Conservation (phyloP, 1,140 invertebrate species). For the Agrilus planipennis region DNA sequence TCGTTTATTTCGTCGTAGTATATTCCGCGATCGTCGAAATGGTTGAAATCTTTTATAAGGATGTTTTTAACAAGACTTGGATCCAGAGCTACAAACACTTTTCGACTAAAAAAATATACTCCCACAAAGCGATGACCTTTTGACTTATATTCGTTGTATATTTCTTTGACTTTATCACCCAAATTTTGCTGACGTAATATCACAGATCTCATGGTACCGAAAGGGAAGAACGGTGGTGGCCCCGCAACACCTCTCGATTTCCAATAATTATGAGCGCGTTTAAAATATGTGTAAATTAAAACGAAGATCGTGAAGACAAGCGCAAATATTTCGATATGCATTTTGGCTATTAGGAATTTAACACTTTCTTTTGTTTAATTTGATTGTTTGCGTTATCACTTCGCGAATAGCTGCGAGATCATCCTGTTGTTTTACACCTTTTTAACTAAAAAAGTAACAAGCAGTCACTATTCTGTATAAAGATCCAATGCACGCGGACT, state of each 20-base stretch:
- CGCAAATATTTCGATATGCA: too few relatives aligned
- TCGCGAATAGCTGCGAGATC: too few relatives aligned
- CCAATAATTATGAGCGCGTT: constrained; percentile 31
- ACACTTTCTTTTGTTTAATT: too few relatives aligned
- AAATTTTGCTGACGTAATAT: constrained; percentile 26
- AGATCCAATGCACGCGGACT: too few relatives aligned
- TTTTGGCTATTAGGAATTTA: too few relatives aligned
- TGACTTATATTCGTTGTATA: constrained; percentile 18
- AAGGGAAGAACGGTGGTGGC: constrained; percentile 26
- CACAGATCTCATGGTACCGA: constrained; percentile 27
- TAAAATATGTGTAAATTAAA: too few relatives aligned
- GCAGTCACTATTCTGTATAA: too few relatives aligned
- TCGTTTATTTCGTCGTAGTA: constrained; percentile 38
- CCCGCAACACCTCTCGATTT: constrained; percentile 31
- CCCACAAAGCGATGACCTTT: constrained; percentile 29
- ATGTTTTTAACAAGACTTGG: constrained; percentile 47
- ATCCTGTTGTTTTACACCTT: too few relatives aligned
- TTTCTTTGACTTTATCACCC: constrained; percentile 26
- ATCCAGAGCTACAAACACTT: constrained; percentile 40
- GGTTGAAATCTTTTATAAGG: constrained; percentile 38
- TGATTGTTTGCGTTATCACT: too few relatives aligned
- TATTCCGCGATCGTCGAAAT: constrained; percentile 40
- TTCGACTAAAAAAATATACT: constrained; percentile 37
- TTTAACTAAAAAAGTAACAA: too few relatives aligned
- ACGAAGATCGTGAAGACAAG: too few relatives aligned